Base-by-base conservation (phyloP, 2,888 invertebrate species). In the Hypomecis atomaria region DNA sequence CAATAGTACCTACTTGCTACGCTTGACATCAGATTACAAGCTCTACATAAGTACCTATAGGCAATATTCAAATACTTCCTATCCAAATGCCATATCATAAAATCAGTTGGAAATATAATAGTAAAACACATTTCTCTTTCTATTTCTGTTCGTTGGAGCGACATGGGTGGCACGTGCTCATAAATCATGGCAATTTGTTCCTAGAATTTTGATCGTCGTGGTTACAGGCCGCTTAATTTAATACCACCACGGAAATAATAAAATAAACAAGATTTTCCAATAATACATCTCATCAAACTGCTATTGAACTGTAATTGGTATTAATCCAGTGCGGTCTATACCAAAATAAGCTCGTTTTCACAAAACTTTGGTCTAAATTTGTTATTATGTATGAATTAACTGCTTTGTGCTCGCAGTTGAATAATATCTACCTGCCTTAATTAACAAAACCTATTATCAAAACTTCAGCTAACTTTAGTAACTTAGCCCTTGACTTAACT, bases 101-200 rank as follows among this genome's bases (percentile, higher is more conserved):
- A 49, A 49, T 43, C 11, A 33, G 47, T 48, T 44, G 56, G 37
- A 37, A 47, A 60, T 65, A 66, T 65, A 59, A 65, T 62, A 58
- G 57, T 67, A 56, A 66, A 71, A 69, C 68, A 69, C 74, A 74
- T 76, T 71, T 77, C 72, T 74, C 71, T 71, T 79, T 86, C 89
- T 90, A 89, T 89, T 88, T 85, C 75, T 67, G 82, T 55, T 10
- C 71, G 73, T 69, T 60, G 62, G 82, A 66, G 74, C 89, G 76
- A 84, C 84, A 83, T 89, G 90, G 90, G 89, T 90, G 89, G 90
- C 82, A 75, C 75, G 75, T 62, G 72, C 71, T 75, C 80, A 80
- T 87, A 87, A 87, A 87, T 87, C 87, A 89, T 82, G 81, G 84
- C 85, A 87, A 89, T 89, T 87, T 87, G 87, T 87, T 89, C 88